Percentiles rank a stretch among this genome's conserved stretches.
Evolutionary conservation across 2,888 invertebrate species (phyloP).

Genomic region (Oscheius sp.): DNA sequence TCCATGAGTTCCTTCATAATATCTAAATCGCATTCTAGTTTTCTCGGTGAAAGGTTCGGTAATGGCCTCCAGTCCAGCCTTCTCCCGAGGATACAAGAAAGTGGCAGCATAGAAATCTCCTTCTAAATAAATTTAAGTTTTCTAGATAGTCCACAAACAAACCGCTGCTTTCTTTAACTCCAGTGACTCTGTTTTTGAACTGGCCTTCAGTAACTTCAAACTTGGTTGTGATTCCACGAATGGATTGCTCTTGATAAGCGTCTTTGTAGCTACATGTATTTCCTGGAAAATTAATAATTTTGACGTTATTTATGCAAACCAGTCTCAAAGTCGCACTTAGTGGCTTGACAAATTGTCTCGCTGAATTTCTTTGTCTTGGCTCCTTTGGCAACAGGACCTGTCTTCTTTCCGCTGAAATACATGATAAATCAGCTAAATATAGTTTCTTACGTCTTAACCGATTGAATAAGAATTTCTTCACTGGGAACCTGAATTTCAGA

Average conservation of each 20-base stretch:
- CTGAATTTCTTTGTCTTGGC: constrained; percentile 54
- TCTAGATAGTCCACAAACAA: too few species aligned
- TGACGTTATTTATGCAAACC: constrained; percentile 29
- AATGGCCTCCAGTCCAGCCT: constrained; percentile 63
- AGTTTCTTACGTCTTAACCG: constrained; percentile 43
- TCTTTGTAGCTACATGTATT: constrained; percentile 65
- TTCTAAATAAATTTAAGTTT: constrained; percentile 44
- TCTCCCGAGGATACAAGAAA: constrained; percentile 68
- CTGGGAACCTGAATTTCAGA: constrained; percentile 20
- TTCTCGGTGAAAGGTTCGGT: constrained; percentile 58
- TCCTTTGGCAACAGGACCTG: constrained; percentile 48
- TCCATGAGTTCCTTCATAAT: constrained; percentile 69
- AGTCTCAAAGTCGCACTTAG: constrained; percentile 66
- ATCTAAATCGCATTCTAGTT: constrained; percentile 64
- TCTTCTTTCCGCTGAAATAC: constrained; percentile 41
- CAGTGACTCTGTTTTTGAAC: constrained; percentile 70
- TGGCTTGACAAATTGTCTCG: constrained; percentile 52
- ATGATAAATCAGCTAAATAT: neutral
- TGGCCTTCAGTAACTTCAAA: constrained; percentile 69
- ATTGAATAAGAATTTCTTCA: constrained; percentile 45
- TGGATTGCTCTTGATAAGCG: constrained; percentile 63
- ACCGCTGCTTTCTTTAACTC: constrained; percentile 65
- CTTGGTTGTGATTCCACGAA: constrained; percentile 66
- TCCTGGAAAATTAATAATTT: constrained; percentile 40
- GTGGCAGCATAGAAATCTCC: constrained; percentile 69